Base-by-base conservation (phyloP, 1,140 invertebrate species). In the Drosophila simulans region DNA sequence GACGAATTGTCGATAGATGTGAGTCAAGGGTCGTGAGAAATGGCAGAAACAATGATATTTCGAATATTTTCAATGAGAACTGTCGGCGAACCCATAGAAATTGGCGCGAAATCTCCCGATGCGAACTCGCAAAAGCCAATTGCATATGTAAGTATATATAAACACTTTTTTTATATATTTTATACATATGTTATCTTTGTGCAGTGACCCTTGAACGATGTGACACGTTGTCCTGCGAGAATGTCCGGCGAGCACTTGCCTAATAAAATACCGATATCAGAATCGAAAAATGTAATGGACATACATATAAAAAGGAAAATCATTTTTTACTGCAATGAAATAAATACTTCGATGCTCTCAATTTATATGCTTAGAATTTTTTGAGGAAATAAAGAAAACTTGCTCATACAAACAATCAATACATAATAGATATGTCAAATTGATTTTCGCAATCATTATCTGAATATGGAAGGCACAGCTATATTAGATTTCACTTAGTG, bases 31-130 rank as follows among this genome's bases (percentile, higher is more conserved):
- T 40, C 15, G 22, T 72, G 0, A 15, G 39, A 8, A 20, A 64
- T 15, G 66, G 78, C 31, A 31, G 15, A 3, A 22, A 20, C 7
- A 76, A 79, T 25, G 70, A 66, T 22, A 34, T 77, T 0, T 65
- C 75, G 1, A 49, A 62, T 12, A 17, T 42, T 8, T 20, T 77
- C 4, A 88, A 88, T 27, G 10, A 4, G 0, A 13, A 22, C 13
- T 88, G 83, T 10, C 69, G 78, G 0, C 20, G 35, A 11, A 5
- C 0, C 2, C 0, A 4, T 8, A 34, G 37, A n/a, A 10, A 0
- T 7, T 88, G 83, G 83, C 73, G 42, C 3, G 49, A 54, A 7
- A 34, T 88, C 0, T 51, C 79, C 22, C 63, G 79, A 11, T 88
- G 83, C 48, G 52, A 88, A 35, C 40, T 88, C 17, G 48, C 51